A percentile compares a stretch with the other conserved stretches of the same genome.
Conservation (phyloP, 2,888 invertebrate species). For the Calliopum simillimum region DNA sequence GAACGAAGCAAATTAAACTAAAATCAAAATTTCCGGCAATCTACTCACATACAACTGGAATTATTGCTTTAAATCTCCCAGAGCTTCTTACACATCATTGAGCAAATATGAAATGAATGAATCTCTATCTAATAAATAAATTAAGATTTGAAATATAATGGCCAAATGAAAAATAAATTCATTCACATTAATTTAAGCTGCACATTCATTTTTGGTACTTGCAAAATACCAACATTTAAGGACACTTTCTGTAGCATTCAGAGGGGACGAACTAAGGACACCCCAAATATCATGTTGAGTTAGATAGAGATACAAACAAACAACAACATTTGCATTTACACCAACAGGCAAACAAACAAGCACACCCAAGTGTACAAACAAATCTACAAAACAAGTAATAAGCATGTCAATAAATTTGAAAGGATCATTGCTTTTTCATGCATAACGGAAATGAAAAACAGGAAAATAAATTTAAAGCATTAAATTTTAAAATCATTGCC, state of each 20-base stretch:
- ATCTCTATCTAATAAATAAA: neutral
- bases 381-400: no score
- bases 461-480: slow-evolving; percentile 26
- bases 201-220: slow-evolving; percentile 14
- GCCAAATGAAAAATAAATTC: slow-evolving; percentile 18
- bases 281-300: no score
- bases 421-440: slow-evolving; percentile 24
- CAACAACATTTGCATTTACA: neutral
- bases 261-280: neutral
- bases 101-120: slow-evolving; percentile 19
- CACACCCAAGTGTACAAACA: neutral
- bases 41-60: neutral
- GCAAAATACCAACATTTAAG: neutral
- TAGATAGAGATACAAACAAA: neutral
- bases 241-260: neutral
- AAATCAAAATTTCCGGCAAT: neutral
- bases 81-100: slow-evolving; percentile 3
- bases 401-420: slow-evolving; percentile 28
- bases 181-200: slow-evolving; percentile 17
- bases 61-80: neutral
- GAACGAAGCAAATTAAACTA: neutral
- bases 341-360: slow-evolving; percentile 4
- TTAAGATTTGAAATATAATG: slow-evolving; percentile 5
- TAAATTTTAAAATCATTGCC: slow-evolving; percentile 19
- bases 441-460: slow-evolving; percentile 21